A percentile compares a stretch with the other conserved stretches of the same genome.
These are phyloP conservation scores for Aphelinus certus DNA, from an alignment of 1,140 invertebrate species.

Conservation along the genomic window DNA sequence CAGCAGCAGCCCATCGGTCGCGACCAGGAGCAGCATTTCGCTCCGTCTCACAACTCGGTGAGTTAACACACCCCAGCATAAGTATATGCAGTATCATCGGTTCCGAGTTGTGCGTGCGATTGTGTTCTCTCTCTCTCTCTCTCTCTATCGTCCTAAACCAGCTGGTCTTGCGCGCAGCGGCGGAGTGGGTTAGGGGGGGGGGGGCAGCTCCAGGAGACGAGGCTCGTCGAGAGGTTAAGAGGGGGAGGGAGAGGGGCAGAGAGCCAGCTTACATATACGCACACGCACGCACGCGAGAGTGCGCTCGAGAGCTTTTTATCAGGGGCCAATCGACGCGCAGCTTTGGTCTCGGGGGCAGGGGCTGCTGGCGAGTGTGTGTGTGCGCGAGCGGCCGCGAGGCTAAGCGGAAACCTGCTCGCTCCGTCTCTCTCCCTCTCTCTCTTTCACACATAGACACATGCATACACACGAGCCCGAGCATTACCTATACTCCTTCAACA, in stretches of 20 bases:
- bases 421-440: too few relatives aligned
- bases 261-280: slow-evolving; percentile 24
- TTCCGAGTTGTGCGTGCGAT: too few relatives aligned
- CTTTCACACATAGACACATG: too few relatives aligned
- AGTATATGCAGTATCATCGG: neutral
- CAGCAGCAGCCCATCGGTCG: too few relatives aligned
- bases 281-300: neutral
- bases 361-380: neutral
- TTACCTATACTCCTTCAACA: slow-evolving; percentile 11
- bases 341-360: neutral
- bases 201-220: too few relatives aligned
- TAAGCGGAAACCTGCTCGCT: slow-evolving; percentile 31
- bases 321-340: neutral
- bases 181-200: too few relatives aligned
- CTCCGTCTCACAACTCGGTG: slow-evolving; percentile 30
- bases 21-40: slow-evolving; percentile 17
- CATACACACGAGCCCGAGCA: neutral
- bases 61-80: neutral
- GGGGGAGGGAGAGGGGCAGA: neutral
- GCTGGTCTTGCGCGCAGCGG: slow-evolving; percentile 18
- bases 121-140: too few relatives aligned
- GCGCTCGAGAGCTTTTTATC: slow-evolving; percentile 26
- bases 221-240: neutral
- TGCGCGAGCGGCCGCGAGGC: neutral
- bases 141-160: too few relatives aligned